Evolutionary conservation across 1,140 invertebrate species (phyloP), one percentile per base, ranked within the genome.

Genomic region (Acyrthosiphon pisum): DNA sequence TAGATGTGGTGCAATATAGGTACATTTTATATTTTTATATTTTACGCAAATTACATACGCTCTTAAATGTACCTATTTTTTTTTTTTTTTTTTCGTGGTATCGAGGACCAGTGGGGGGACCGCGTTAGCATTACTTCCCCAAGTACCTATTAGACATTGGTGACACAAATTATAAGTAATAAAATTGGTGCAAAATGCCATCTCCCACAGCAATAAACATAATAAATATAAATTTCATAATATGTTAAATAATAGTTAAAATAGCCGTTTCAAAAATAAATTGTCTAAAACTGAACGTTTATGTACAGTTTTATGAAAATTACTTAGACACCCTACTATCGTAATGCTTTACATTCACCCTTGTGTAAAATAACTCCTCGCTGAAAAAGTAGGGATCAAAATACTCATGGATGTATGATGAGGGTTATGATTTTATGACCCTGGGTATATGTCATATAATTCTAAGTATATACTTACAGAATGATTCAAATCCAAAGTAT

Each of bases 371-470:
- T 44, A 41, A 41, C 53, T 53, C 88, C 88, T 41, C 35, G 2
- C 23, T 46, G 9, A 30, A 44, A 90, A 60, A 60, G 89, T 90
- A 44, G 89, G 37, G 50, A 60, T 90, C 53, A 23, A 44, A 90
- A 90, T 90, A 60, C 53, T 60, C 89, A 30, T 90, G 26, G 50
- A 90, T 56, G 23, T 56, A 53, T 60, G 88, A 56, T 44, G 89
- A 90, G 53, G 89, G 89, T 37, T 68, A 60, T 90, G 23, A 60
- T 90, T 60, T 90, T 68, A 90, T 90, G 50, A 60, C 53, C 37
- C 18, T 6, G 14, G 26, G 35, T 20, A 46, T 46, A 46, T 46
- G 37, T 26, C 53, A 90, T 41, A 41, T 60, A 68, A 89, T 50
- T 89, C n/a, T 8, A 35, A 50, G 23, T 37, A 37, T 53, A 60